Conservation (phyloP, 2,888 invertebrate species). For the Chrysolina oricalcia region DNA sequence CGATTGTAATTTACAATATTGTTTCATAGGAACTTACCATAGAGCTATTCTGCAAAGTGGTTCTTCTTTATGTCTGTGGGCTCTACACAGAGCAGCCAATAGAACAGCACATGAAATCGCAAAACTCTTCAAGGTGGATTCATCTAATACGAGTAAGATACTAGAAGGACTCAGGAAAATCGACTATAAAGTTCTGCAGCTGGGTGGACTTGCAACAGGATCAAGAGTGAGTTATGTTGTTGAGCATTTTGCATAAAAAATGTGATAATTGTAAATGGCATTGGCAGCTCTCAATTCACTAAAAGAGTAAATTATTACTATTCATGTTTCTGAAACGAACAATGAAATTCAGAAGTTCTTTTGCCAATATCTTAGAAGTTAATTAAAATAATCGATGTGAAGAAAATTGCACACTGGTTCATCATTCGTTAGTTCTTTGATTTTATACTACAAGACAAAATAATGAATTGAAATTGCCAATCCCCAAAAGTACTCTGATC, state of each 20-base stretch:
- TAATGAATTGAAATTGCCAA: too few relatives aligned
- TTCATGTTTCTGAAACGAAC: too few relatives aligned
- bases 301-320: too few relatives aligned
- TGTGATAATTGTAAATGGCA: not conserved
- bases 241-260: not conserved
- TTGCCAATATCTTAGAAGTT: too few relatives aligned
- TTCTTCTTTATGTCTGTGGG: conserved; percentile 57
- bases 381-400: too few relatives aligned
- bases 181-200: conserved; percentile 45
- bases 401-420: too few relatives aligned
- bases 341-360: too few relatives aligned
- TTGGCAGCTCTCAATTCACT: too few relatives aligned
- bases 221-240: conserved; percentile 34
- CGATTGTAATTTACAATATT: not conserved
- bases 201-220: conserved; percentile 21
- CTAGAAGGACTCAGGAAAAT: conserved; percentile 50
- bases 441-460: too few relatives aligned
- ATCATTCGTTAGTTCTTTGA: too few relatives aligned
- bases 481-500: too few relatives aligned
- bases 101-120: conserved; percentile 46
- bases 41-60: conserved; percentile 61
- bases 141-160: conserved; percentile 41
- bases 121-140: conserved; percentile 40
- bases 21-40: conserved; percentile 54
- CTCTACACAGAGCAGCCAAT: conserved; percentile 51